A percentile compares a stretch with the other conserved stretches of the same genome.
phyloP scores from a whole-genome alignment of 2,113 vertebrate species.

The Macrotis lagotis region DNA sequence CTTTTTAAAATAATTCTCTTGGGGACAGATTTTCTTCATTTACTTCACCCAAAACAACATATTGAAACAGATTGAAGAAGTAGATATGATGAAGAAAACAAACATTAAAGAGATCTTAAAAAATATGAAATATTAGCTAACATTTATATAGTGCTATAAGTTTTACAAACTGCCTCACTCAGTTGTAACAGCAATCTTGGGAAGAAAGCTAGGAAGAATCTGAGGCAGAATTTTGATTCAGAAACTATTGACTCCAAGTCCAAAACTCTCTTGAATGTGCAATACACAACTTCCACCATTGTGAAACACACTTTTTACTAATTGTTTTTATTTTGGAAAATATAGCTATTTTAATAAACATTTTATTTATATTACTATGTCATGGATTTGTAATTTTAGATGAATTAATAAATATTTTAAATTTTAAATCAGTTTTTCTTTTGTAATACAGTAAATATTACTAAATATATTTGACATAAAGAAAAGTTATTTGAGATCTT shows the following conservation, averaged over 20 bases:
- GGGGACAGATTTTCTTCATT: not conserved
- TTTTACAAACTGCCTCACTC: not conserved
- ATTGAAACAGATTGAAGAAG: not conserved
- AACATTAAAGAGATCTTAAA: not conserved
- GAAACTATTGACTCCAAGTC: not conserved
- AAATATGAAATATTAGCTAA: not conserved
- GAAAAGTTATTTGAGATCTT: not conserved
- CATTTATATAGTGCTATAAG: not conserved
- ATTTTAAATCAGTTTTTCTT: not conserved
- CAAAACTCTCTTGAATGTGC: not conserved
- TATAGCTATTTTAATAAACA: not conserved
- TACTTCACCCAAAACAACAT: not conserved
- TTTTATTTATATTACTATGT: not conserved
- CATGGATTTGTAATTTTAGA: not conserved
- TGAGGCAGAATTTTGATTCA: not conserved
- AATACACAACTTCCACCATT: not conserved
- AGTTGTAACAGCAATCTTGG: not conserved
- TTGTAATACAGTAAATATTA: not conserved
- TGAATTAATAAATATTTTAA: not conserved
- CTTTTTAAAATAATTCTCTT: not conserved
- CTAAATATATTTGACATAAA: not conserved
- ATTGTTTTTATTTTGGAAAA: not conserved
- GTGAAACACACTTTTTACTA: not conserved
- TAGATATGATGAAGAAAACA: not conserved
- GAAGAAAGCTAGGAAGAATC: not conserved